Evolutionary conservation across 2,797 vertebrate species (phyloP), one percentile per base, ranked within the genome.

Genomic region (Pipistrellus pygmaeus): DNA sequence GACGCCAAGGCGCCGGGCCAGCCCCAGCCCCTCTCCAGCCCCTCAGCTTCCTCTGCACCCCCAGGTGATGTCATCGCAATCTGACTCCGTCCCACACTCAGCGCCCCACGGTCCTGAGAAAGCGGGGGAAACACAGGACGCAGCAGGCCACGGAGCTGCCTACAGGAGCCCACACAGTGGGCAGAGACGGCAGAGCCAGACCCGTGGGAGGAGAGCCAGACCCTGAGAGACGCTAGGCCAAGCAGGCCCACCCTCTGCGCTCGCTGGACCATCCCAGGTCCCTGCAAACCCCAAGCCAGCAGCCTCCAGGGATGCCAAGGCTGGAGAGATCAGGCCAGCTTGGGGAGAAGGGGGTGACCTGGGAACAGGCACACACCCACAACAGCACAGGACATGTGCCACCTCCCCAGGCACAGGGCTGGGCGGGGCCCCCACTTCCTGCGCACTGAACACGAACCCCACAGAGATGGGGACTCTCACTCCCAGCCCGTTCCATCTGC

Each of bases 1-100:
- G 62, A 85, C 17, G 69, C 95, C 95, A 93, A 72, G 46, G 86
- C 71, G 9, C 12, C 6, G 0, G 62, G 81, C 90, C 60, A 38
- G 69, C 68, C 68, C 75, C 30, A 46, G 21, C 10, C 17, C 53
- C 35, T 18, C 68, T 20, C 57, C 41, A 80, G 46, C 32, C 32
- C 32, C 35, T 55, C 0, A 6, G 64, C 60, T 90, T 88, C 88
- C 23, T 77, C 41, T 10, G 8, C 20, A 62, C n/a, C 35, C 73
- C 38, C 21, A 14, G 18, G 53, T 83, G 82, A 94, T 53, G 51
- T 89, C 88, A 94, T 55, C 10, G 0, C 6, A 57, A 72, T 64
- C 69, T 66, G 81, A 72, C 25, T 35, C 44, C 78, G 60, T 62
- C 90, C 46, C 51, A 57, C 3, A 51, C 71, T n/a, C 0, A 7